These are phyloP conservation scores for Hirudo medicinalis DNA, from an alignment of 1,140 invertebrate species.

Conservation along the genomic window DNA sequence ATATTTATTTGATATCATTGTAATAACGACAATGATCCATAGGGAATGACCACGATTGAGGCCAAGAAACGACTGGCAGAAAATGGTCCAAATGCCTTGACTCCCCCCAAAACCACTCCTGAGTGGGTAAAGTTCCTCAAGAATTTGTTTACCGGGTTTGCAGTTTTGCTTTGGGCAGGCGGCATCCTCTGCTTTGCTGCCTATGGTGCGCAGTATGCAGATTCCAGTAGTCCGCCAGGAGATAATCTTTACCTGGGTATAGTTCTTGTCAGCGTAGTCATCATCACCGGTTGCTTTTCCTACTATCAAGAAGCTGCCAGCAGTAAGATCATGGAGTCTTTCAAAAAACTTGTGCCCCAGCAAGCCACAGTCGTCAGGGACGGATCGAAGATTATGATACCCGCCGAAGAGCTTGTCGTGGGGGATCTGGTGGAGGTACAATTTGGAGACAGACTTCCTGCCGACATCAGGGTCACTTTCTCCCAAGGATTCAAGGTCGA, in stretches of 20 bases:
- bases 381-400: slow-evolving; percentile 69
- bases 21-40: slow-evolving; percentile 63
- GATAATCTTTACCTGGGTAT: slow-evolving; percentile 37
- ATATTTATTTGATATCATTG: slow-evolving; percentile 86
- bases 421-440: slow-evolving; percentile 71
- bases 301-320: slow-evolving; percentile 42
- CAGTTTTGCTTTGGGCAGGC: slow-evolving; percentile 87
- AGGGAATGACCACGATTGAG: slow-evolving; percentile 81
- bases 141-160: slow-evolving; percentile 91
- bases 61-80: slow-evolving; percentile 78
- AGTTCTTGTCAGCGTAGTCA: slow-evolving; percentile 37
- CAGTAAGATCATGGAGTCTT: slow-evolving; percentile 65
- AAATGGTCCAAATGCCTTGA: slow-evolving; percentile 83
- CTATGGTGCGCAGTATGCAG: slow-evolving; percentile 64
- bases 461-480: slow-evolving; percentile 62
- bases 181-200: slow-evolving; percentile 90
- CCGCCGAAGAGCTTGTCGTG: slow-evolving; percentile 56
- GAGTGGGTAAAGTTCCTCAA: slow-evolving; percentile 98
- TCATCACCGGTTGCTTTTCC: slow-evolving; percentile 40
- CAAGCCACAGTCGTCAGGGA: slow-evolving; percentile 76
- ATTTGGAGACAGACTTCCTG: slow-evolving; percentile 68
- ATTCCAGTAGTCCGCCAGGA: slow-evolving; percentile 3
- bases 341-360: slow-evolving; percentile 68
- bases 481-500: slow-evolving; percentile 53
- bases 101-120: slow-evolving; percentile 82